Evolutionary conservation across 2,888 invertebrate genomes (phyloP).

Genomic region (Cetonia aurata): DNA sequence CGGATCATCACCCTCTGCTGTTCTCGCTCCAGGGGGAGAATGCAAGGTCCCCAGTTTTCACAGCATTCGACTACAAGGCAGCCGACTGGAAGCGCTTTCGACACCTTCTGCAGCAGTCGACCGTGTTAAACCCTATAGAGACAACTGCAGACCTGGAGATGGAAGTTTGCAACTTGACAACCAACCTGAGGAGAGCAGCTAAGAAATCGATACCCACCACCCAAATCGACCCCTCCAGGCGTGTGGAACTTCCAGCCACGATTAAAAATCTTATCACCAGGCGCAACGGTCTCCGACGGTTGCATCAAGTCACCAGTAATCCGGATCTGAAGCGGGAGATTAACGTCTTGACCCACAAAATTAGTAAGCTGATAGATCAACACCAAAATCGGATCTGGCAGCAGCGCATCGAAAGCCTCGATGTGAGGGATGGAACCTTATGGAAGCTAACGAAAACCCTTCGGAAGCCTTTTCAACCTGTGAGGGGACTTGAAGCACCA

Average conservation of each 20-base stretch:
- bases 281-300: no score
- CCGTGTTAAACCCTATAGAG: no score
- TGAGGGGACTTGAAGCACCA: not conserved
- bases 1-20: not conserved
- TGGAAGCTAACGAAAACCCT: slow-evolving; percentile 24
- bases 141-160: not conserved
- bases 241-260: not conserved
- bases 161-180: not conserved
- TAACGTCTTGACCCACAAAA: not conserved
- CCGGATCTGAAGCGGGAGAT: not conserved
- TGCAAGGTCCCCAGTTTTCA: not conserved
- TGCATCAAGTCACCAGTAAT: not conserved
- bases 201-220: not conserved
- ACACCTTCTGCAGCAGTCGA: not conserved
- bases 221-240: not conserved
- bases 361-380: not conserved
- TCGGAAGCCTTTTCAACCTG: not conserved
- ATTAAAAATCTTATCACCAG: not conserved
- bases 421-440: not conserved
- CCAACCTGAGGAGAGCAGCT: not conserved
- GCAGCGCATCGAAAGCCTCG: not conserved
- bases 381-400: not conserved
- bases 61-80: slow-evolving; percentile 1
- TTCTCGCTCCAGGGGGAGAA: not conserved
- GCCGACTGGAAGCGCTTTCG: slow-evolving; percentile 32